Evolutionary conservation across 2,888 invertebrate genomes (phyloP).

Genomic region (Pyralis farinalis): DNA sequence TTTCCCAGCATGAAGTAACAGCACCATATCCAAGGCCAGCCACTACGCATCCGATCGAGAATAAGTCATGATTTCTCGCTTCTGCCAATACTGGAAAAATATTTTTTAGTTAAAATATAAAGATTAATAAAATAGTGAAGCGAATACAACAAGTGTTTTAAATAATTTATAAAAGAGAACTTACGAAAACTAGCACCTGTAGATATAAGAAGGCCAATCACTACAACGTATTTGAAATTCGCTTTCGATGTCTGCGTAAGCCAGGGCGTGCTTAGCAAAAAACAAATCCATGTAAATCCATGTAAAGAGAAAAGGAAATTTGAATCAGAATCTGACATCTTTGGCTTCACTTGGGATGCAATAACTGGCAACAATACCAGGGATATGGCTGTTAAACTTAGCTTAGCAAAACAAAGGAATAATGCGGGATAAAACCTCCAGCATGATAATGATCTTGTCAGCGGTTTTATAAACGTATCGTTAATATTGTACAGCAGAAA

Average conservation of each 20-base stretch:
- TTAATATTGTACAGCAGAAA: constrained; percentile 60
- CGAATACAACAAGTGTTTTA: no score
- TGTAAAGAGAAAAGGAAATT: constrained; percentile 67
- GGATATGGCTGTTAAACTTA: constrained; percentile 55
- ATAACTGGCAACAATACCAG: constrained; percentile 58
- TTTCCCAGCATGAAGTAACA: constrained; percentile 66
- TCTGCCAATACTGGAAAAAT: constrained; percentile 54
- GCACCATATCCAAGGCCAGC: constrained; percentile 76
- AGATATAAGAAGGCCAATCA: constrained; percentile 53
- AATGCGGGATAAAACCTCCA: constrained; percentile 73
- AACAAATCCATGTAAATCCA: constrained; percentile 73
- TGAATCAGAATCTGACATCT: constrained; percentile 55
- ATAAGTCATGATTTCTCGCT: constrained; percentile 62
- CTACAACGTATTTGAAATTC: constrained; percentile 63
- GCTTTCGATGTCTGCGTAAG: constrained; percentile 62
- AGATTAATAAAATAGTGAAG: no score
- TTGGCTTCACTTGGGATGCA: constrained; percentile 55
- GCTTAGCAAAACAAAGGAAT: constrained; percentile 53
- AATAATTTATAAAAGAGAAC: no score
- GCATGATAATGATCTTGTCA: constrained; percentile 64
- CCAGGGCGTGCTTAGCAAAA: constrained; percentile 67
- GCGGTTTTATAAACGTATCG: constrained; percentile 68
- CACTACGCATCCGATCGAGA: constrained; percentile 71
- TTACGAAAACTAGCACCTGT: constrained; percentile 60
- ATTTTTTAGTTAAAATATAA: not conserved